These are phyloP conservation scores for Ispidina picta DNA, from an alignment of 2,797 vertebrate species.

Conservation along the genomic window DNA sequence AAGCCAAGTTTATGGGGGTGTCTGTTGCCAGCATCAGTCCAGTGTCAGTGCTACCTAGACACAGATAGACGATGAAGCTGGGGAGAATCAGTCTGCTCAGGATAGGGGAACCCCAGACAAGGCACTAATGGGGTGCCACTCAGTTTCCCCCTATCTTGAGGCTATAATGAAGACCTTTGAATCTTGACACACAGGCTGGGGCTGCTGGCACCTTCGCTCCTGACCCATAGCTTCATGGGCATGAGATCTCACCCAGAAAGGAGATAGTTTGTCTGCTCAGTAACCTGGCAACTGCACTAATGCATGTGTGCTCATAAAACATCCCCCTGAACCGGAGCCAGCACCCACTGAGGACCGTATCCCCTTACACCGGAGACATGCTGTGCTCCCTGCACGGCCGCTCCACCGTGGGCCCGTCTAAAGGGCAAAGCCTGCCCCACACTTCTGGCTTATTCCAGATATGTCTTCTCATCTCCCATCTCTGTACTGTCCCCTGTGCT, in stretches of 20 bases:
- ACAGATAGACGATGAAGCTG: not conserved
- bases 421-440: not conserved
- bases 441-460: not conserved
- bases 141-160: not conserved
- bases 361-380: not conserved
- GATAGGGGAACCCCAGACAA: not conserved
- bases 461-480: not conserved
- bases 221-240: not conserved
- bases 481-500: accelerated
- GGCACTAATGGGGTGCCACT: not conserved
- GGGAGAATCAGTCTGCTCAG: not conserved
- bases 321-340: slow-evolving; percentile 36
- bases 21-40: not conserved
- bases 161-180: not conserved
- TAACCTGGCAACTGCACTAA: slow-evolving; percentile 50
- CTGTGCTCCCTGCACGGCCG: not conserved
- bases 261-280: slow-evolving; percentile 44
- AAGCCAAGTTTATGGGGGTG: not conserved
- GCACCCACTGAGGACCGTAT: not conserved
- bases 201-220: not conserved
- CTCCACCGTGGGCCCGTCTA: not conserved
- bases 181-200: not conserved
- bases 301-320: not conserved
- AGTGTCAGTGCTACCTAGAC: not conserved
- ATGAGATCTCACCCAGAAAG: not conserved